Evolutionary conservation across 1,140 invertebrate genomes (phyloP), one percentile per base, ranked within the genome.

Genomic region (Trachymyrmex cornetzi): DNA sequence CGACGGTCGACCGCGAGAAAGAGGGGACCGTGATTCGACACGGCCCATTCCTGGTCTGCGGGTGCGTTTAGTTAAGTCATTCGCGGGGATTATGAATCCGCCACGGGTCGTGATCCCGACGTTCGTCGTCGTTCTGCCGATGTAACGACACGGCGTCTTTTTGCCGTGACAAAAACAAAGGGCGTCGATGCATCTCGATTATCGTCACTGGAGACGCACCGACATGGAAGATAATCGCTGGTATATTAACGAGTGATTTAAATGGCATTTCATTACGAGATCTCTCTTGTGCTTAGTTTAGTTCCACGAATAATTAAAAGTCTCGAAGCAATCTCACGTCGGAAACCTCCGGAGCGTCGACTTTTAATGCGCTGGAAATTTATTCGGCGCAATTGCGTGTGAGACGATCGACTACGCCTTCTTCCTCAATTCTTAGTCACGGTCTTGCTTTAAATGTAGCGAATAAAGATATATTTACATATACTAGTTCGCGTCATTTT

Each of bases 41-140:
- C 77, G 93, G 92, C 66, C 69, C 90, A 90, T 93, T 93, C 88
- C 90, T 90, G 90, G 88, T 90, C 89, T 87, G 85, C 89, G 88
- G 87, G 64, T 88, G 87, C 91, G 91, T 93, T 94, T 93, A 93
- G 92, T 93, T 93, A 93, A 93, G 92, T 93, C 92, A 92, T 93
- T 93, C 89, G 88, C 89, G 79, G 79, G 89, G 91, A 93, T 93
- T 93, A 93, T 86, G 87, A 89, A 93, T 93, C 88, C 80, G 92
- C 81, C 66, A 92, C 90, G 92, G 92, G 11, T 90, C 88, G 81
- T 89, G 77, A 90, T 91, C 89, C 55, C 82, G 67, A 64, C 61
- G 50, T 64, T 86, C 72, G 74, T 77, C 61, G 55, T 44, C 55
- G 44, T 50, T 19, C 19, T 64, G 55, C 34, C 55, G 22, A 50